phyloP scores from a whole-genome alignment of 2,888 invertebrate species.

The Brachynemurus nebulosus region DNA sequence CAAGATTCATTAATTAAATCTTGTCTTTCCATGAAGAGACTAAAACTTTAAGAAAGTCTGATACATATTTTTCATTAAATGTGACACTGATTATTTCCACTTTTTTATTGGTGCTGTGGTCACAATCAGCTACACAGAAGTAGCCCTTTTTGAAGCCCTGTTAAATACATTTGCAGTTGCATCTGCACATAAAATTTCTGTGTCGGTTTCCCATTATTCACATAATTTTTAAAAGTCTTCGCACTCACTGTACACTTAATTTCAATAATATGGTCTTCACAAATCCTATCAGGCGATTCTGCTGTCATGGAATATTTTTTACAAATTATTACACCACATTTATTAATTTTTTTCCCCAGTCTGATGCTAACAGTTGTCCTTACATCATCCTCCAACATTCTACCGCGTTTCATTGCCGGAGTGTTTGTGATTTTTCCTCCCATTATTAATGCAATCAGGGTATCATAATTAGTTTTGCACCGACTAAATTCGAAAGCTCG shows the following conservation, averaged over 20 bases:
- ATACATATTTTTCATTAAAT: constrained; percentile 10
- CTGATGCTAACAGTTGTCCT: neutral
- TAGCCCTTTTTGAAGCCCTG: constrained; percentile 5
- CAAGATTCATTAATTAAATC: constrained; percentile 14
- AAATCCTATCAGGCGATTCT: constrained; percentile 15
- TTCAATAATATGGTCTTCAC: constrained; percentile 13
- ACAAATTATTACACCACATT: constrained; percentile 11
- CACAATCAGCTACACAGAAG: constrained; percentile 8
- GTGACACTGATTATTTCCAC: constrained; percentile 10
- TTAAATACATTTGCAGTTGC: constrained; percentile 17
- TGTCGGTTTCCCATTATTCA: constrained; percentile 10
- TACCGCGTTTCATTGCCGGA: constrained; percentile 11
- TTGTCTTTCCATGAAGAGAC: constrained; percentile 10
- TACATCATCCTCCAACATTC: neutral
- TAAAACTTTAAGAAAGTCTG: constrained; percentile 9
- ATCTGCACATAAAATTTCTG: constrained; percentile 16
- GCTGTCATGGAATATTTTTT: constrained; percentile 10
- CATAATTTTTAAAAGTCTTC: constrained; percentile 12
- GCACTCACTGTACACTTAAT: constrained; percentile 14
- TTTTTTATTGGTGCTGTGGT: too few relatives aligned
- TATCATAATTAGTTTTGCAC: constrained; percentile 20
- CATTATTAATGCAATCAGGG: constrained; percentile 17
- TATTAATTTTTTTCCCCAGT: constrained; percentile 10
- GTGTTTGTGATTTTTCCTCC: constrained; percentile 18
- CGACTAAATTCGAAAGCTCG: constrained; percentile 21